Evolutionary conservation across 2,888 invertebrate species (phyloP).

Genomic region (Baccha elongata): DNA sequence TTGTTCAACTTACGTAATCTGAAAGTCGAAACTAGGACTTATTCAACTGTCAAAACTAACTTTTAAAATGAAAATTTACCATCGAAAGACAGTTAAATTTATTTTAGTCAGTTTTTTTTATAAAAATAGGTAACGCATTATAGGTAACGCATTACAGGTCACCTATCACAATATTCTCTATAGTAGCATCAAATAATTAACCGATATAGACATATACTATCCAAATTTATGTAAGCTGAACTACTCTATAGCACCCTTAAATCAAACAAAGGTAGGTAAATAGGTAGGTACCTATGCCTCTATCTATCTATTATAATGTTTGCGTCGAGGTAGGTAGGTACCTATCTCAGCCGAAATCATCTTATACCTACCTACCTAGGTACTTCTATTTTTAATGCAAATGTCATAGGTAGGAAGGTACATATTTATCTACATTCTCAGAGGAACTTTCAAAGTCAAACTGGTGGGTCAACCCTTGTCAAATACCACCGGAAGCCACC

Average conservation of each 20-base stretch:
- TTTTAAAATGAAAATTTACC: slow-evolving; percentile 15
- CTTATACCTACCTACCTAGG: background rate
- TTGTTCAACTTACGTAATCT: too few relatives aligned
- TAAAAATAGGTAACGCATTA: too few relatives aligned
- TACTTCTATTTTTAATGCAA: too few relatives aligned
- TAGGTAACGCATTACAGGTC: slow-evolving; percentile 22
- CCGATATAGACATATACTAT: slow-evolving; percentile 30
- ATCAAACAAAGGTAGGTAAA: background rate
- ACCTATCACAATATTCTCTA: slow-evolving; percentile 22
- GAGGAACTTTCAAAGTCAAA: slow-evolving; percentile 41
- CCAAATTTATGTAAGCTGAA: slow-evolving; percentile 10
- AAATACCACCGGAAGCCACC: slow-evolving; percentile 34
- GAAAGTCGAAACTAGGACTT: background rate
- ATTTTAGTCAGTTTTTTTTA: background rate
- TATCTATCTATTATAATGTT: too few relatives aligned
- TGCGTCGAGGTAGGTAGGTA: too few relatives aligned
- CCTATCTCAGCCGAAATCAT: background rate
- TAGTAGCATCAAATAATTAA: background rate
- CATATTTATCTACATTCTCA: slow-evolving; percentile 13
- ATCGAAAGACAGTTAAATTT: slow-evolving; percentile 6
- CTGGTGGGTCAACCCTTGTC: slow-evolving; percentile 27
- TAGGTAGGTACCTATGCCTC: too few relatives aligned
- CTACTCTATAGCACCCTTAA: slow-evolving; percentile 15
- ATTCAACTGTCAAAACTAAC: slow-evolving; percentile 1
- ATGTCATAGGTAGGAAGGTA: background rate